Evolutionary conservation across 92 coral and sea anemone genomes (phyloP).

Genomic region (Nematostella vectensis): DNA sequence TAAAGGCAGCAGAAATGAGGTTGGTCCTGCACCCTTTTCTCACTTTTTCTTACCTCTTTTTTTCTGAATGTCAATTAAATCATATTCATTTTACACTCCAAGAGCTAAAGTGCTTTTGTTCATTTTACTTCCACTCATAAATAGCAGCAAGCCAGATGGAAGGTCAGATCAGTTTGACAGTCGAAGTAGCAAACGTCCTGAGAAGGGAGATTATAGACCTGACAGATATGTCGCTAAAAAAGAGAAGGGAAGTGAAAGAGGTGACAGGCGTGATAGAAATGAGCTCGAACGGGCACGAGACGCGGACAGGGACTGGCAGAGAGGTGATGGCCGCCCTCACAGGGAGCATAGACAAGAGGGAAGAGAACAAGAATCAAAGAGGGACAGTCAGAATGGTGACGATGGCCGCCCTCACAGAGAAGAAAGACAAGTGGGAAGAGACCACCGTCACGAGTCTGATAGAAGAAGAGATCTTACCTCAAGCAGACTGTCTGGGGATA

Average conservation of each 20-base stretch:
- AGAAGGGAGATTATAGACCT: background rate
- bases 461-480: too few species aligned
- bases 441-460: background rate
- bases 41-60: too few species aligned
- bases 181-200: background rate
- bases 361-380: conserved; percentile 11
- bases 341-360: conserved; percentile 5
- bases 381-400: conserved; percentile 3
- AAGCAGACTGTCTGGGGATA: too few species aligned
- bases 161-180: too few species aligned
- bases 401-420: background rate
- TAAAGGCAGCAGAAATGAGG: too few species aligned
- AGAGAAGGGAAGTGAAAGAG: background rate
- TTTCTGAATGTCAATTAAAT: too few species aligned
- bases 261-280: conserved; percentile 4
- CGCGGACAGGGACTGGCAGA: conserved; percentile 8
- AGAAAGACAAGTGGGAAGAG: conserved; percentile 3
- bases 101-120: too few species aligned
- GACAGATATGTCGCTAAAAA: background rate
- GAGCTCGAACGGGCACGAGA: conserved; percentile 3
- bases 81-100: too few species aligned
- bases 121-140: too few species aligned
- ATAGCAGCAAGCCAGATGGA: too few species aligned
- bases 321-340: conserved; percentile 7
- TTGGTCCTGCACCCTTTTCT: too few species aligned